Evolutionary conservation across 1,140 invertebrate genomes (phyloP).

Genomic region (Caenorhabditis inopinata): DNA sequence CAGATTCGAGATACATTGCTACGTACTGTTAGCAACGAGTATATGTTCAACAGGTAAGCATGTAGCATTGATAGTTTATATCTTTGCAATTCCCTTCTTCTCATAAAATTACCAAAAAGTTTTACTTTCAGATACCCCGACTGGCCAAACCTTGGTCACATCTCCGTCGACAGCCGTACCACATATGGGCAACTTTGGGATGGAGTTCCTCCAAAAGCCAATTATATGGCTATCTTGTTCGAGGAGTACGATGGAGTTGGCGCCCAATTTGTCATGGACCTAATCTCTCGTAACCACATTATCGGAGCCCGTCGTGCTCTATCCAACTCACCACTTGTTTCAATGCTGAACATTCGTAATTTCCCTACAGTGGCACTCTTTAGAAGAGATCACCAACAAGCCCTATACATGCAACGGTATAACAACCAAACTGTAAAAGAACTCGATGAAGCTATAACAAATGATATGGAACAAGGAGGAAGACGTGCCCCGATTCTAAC

Average conservation of each 20-base stretch:
- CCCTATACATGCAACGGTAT: slow-evolving; percentile 61
- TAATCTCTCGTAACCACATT: slow-evolving; percentile 51
- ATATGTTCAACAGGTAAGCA: slow-evolving; percentile 47
- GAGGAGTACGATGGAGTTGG: slow-evolving; percentile 60
- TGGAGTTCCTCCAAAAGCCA: slow-evolving; percentile 48
- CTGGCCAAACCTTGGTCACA: slow-evolving; percentile 61
- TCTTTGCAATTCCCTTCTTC: too few relatives aligned
- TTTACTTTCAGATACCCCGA: slow-evolving; percentile 54
- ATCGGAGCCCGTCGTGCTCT: slow-evolving; percentile 58
- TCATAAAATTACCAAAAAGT: neutral
- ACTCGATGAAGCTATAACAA: slow-evolving; percentile 20
- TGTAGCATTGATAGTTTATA: too few relatives aligned
- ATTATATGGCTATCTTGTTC: slow-evolving; percentile 64
- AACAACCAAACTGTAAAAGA: slow-evolving; percentile 9
- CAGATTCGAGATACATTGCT: slow-evolving; percentile 60
- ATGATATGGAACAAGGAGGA: slow-evolving; percentile 26
- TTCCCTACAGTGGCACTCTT: slow-evolving; percentile 64
- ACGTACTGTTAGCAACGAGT: slow-evolving; percentile 61
- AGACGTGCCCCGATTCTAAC: slow-evolving; percentile 10
- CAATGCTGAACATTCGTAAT: slow-evolving; percentile 56
- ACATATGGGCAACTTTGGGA: slow-evolving; percentile 62
- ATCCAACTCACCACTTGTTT: slow-evolving; percentile 57
- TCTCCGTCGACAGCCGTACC: slow-evolving; percentile 59
- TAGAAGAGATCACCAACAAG: slow-evolving; percentile 61
- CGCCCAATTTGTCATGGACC: slow-evolving; percentile 57